Conservation (phyloP, 2,113 vertebrate genomes). For the Emydocephalus ijimae region DNA sequence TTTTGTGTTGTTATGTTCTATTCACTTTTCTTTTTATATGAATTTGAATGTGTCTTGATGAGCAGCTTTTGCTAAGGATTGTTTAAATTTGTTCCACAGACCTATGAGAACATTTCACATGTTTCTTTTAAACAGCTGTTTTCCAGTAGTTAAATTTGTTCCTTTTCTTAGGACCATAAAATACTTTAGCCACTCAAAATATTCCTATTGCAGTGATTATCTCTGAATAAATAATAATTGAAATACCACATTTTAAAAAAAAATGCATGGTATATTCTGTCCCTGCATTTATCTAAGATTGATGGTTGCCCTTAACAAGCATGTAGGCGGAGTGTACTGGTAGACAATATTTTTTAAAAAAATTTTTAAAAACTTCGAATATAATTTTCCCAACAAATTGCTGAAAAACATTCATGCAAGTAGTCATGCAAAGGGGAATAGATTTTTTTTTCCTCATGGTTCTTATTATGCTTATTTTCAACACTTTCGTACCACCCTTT, state of each 20-base stretch:
- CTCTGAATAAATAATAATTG: not conserved
- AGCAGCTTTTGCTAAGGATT: not conserved
- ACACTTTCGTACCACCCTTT: not conserved
- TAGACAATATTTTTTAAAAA: not conserved
- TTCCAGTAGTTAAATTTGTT: not conserved
- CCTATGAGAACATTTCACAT: not conserved
- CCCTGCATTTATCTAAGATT: not conserved
- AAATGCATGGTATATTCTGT: not conserved
- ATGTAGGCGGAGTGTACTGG: not conserved
- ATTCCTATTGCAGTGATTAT: not conserved
- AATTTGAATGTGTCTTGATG: not conserved
- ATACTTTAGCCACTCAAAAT: not conserved
- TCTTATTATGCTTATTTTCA: not conserved
- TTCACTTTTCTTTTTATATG: not conserved
- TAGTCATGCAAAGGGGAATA: not conserved
- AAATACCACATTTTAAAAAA: not conserved
- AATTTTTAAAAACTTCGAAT: not conserved
- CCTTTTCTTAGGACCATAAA: not conserved
- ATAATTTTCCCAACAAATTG: not conserved
- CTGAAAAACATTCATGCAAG: not conserved
- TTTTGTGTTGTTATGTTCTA: not conserved
- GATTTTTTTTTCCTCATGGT: not conserved
- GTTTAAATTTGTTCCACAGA: not conserved
- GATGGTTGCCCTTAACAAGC: not conserved
- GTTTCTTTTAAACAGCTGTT: conserved; percentile 6